Conservation (phyloP, 2,113 vertebrate genomes). For the Prionailurus viverrinus region DNA sequence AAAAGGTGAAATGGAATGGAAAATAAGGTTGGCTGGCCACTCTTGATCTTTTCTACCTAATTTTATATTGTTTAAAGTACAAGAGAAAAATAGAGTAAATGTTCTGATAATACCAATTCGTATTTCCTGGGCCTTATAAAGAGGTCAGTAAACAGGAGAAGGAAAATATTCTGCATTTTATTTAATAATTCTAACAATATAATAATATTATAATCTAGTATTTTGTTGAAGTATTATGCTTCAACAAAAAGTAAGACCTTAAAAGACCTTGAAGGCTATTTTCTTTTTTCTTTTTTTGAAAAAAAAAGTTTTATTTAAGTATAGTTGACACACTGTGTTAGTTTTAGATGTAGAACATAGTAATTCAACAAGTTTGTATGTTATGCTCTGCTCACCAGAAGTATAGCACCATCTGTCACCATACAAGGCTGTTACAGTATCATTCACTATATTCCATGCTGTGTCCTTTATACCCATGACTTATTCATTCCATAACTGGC, state of each 20-base stretch:
- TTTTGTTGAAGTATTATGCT: background rate
- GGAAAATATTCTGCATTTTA: background rate
- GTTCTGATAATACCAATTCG: background rate
- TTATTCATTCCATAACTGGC: background rate
- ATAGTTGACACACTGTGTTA: background rate
- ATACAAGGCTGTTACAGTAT: background rate
- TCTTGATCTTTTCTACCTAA: background rate
- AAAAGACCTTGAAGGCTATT: background rate
- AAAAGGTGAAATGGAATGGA: background rate
- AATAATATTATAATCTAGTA: background rate
- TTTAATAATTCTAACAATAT: background rate
- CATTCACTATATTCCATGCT: background rate
- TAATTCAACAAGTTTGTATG: background rate
- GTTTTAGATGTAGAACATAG: background rate
- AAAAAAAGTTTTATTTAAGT: background rate
- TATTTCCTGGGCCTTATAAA: background rate
- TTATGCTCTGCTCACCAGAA: background rate
- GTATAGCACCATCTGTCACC: background rate
- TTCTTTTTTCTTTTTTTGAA: background rate
- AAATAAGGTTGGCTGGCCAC: background rate
- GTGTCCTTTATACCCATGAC: background rate
- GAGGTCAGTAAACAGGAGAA: background rate
- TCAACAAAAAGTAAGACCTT: background rate
- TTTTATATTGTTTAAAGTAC: background rate
- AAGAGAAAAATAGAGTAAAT: background rate